Base-by-base conservation (phyloP, 2,888 invertebrate genomes). In the Trachelus iudaicus region DNA sequence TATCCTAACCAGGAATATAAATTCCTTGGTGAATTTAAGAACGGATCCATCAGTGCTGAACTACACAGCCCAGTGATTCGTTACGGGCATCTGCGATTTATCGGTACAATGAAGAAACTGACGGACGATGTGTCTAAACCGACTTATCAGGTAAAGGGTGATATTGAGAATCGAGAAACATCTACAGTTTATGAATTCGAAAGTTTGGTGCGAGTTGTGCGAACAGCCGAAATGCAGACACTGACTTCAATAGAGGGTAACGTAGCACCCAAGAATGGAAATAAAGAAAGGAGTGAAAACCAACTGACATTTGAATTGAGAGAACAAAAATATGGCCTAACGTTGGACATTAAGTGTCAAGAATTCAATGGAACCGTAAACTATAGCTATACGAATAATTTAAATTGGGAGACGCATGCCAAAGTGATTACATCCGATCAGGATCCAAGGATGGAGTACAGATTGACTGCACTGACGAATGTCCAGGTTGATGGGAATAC, bases 401-500 rank as follows among this genome's bases (percentile, higher is more conserved):
- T 89, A 4, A 91, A 90, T 77, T 90, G 90, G 90, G 84, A 89
- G 68, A 74, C 85, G 0, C 81, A 80, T 40, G 73, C 30, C 1
- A 71, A 71, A 71, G 6, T 23, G 71, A 71, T 30, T 30, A 30
- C 6, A 13, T 30, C 30, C 15, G 15, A 33, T 69, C 31, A 12
- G 1, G 13, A 12, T 30, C 12, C 30, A 13, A 69, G 1, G 69
- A 69, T 31, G 31, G 34, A 34, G 1, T 87, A 88, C 73, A 79
- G 81, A 4, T 69, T 91, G 0, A 80, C 73, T 33, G 86, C 87
- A 1, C 87, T 83, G 6, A 86, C 87, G 83, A 89, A 87, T 73
- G 86, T 89, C 3, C 88, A 89, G 75, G 81, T 83, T 0, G 87
- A 90, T 73, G 89, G 90, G 1, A 91, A 91, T 73, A 83, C 88